These are phyloP conservation scores for Odocoileus hemionus DNA, from an alignment of 2,113 vertebrate species.

Conservation along the genomic window DNA sequence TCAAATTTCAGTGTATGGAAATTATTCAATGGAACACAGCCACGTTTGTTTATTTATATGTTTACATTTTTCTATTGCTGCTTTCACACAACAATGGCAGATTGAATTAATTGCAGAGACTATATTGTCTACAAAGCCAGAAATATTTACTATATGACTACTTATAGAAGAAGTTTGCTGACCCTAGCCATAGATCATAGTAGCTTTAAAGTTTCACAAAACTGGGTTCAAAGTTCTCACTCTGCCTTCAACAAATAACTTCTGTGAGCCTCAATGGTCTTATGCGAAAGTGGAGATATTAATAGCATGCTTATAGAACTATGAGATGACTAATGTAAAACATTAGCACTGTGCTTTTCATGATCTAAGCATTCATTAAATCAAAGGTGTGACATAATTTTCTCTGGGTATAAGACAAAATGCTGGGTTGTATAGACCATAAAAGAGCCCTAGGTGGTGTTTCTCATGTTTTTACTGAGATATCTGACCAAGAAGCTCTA, in stretches of 20 bases:
- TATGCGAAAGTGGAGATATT: background rate
- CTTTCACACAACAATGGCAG: background rate
- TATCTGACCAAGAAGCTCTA: background rate
- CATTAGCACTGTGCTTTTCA: background rate
- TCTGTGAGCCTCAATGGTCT: background rate
- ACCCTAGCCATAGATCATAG: background rate
- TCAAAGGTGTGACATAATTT: background rate
- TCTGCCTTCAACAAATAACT: background rate
- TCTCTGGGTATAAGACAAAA: background rate
- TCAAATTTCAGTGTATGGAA: slow-evolving; percentile 2
- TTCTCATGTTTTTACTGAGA: background rate
- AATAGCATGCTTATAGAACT: background rate
- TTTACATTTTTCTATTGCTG: background rate
- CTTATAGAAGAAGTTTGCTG: background rate
- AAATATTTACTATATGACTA: background rate
- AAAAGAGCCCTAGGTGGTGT: background rate
- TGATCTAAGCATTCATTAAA: background rate
- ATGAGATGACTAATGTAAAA: background rate
- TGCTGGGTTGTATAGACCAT: background rate
- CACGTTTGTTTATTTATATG: background rate
- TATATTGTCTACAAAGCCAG: background rate
- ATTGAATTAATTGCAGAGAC: background rate
- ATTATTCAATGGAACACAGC: background rate
- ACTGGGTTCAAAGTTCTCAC: background rate
- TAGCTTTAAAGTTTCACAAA: slow-evolving; percentile 38